phyloP scores from a whole-genome alignment of 2,888 invertebrate species.

The Venusia cambrica region DNA sequence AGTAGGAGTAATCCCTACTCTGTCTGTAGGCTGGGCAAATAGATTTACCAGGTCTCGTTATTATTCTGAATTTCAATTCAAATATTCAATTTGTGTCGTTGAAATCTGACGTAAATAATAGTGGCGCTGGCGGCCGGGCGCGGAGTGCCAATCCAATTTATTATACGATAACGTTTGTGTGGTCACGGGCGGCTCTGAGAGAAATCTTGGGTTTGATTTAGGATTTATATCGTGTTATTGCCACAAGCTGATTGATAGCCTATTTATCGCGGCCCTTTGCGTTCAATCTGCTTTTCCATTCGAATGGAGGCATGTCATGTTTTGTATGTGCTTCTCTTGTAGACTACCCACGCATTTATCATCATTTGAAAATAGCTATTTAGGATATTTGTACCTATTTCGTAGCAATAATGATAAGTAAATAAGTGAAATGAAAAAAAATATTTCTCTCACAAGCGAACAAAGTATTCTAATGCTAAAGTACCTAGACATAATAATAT shows the following conservation, averaged over 20 bases:
- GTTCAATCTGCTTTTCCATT: constrained; percentile 32
- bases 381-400: too few species aligned
- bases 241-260: constrained; percentile 45
- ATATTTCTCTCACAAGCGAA: too few species aligned
- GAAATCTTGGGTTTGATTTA: constrained; percentile 35
- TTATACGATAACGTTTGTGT: constrained; percentile 41
- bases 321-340: constrained; percentile 23
- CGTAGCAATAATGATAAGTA: too few species aligned
- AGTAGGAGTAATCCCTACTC: constrained; percentile 12
- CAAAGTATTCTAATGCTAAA: too few species aligned
- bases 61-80: constrained; percentile 30
- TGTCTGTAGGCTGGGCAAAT: constrained; percentile 12
- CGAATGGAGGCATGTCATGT: constrained; percentile 27
- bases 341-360: constrained; percentile 14
- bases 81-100: constrained; percentile 31
- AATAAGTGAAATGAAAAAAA: too few species aligned
- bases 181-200: constrained; percentile 35
- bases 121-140: constrained; percentile 27
- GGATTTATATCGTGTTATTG: constrained; percentile 39
- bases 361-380: constrained; percentile 1
- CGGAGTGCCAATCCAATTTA: constrained; percentile 43
- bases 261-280: constrained; percentile 34
- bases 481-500: too few species aligned
- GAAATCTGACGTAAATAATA: constrained; percentile 28
- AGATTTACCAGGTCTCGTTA: constrained; percentile 31